These are phyloP conservation scores for Peromyscus eremicus DNA, from an alignment of 2,797 vertebrate species.

Conservation along the genomic window DNA sequence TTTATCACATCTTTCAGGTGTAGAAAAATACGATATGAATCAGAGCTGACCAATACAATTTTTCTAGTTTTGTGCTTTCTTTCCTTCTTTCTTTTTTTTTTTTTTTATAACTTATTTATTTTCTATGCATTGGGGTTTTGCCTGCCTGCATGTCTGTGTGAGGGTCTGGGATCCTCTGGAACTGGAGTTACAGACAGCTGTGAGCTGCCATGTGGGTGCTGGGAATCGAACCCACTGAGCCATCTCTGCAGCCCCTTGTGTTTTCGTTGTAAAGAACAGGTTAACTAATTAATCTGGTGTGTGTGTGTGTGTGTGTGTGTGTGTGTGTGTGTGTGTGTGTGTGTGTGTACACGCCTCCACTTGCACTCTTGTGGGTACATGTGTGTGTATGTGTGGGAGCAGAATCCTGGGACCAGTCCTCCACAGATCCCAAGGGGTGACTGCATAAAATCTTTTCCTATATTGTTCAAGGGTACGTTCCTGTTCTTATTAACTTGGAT, in stretches of 20 bases:
- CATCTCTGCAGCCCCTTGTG: neutral
- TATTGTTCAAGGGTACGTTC: neutral
- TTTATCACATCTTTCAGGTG: conserved; percentile 28
- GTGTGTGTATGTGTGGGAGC: neutral
- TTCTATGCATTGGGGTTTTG: neutral
- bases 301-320: neutral
- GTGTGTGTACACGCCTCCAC: neutral
- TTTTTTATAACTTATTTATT: neutral
- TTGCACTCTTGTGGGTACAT: too few relatives aligned
- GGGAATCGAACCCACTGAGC: neutral
- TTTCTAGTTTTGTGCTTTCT: neutral
- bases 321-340: too few relatives aligned
- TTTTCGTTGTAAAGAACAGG: neutral
- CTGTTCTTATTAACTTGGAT: neutral
- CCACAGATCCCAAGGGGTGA: neutral
- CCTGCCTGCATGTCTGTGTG: neutral
- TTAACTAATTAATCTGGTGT: neutral
- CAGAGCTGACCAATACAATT: neutral
- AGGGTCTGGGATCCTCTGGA: neutral
- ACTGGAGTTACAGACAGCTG: neutral
- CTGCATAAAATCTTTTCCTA: neutral
- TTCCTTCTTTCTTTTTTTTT: neutral
- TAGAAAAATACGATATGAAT: conserved; percentile 3
- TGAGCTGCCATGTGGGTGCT: neutral
- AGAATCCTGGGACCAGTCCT: neutral